Conservation (phyloP, 2,888 invertebrate species). For the Melolontha melolontha region DNA sequence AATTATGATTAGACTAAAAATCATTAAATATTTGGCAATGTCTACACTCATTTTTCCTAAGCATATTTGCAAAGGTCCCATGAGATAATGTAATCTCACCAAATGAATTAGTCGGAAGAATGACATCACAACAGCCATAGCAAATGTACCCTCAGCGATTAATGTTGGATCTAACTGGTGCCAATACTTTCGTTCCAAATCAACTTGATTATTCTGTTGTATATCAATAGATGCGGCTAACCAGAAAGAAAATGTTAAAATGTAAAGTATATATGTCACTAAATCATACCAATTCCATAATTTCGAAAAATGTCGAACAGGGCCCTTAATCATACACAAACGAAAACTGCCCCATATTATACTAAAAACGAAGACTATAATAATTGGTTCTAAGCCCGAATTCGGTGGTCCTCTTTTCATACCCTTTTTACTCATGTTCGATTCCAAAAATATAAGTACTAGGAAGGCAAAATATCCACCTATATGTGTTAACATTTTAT, state of each 20-base stretch:
- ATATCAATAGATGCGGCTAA: constrained; percentile 70
- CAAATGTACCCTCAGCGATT: constrained; percentile 75
- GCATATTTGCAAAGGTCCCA: constrained; percentile 77
- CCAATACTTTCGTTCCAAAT: constrained; percentile 76
- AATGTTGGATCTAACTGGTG: constrained; percentile 73
- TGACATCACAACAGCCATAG: constrained; percentile 75
- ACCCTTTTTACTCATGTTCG: constrained; percentile 70
- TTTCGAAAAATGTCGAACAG: constrained; percentile 69
- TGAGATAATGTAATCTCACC: constrained; percentile 72
- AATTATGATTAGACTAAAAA: constrained; percentile 72
- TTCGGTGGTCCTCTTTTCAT: constrained; percentile 72
- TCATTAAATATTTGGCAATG: constrained; percentile 72
- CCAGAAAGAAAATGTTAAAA: constrained; percentile 74
- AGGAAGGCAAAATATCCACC: constrained; percentile 77
- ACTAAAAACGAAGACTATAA: constrained; percentile 68
- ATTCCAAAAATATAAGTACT: constrained; percentile 71
- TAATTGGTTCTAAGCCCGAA: constrained; percentile 67
- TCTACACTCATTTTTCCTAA: constrained; percentile 78
- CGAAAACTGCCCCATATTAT: constrained; percentile 70
- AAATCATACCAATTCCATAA: constrained; percentile 76
- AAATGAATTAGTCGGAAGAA: constrained; percentile 74
- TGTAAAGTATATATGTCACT: constrained; percentile 71
- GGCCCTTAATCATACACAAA: constrained; percentile 71
- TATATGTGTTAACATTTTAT: constrained; percentile 78
- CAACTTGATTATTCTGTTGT: constrained; percentile 63